A percentile compares a stretch with the other conserved stretches of the same genome.
phyloP scores from a whole-genome alignment of 2,888 invertebrate species.

The Callosobruchus maculatus region DNA sequence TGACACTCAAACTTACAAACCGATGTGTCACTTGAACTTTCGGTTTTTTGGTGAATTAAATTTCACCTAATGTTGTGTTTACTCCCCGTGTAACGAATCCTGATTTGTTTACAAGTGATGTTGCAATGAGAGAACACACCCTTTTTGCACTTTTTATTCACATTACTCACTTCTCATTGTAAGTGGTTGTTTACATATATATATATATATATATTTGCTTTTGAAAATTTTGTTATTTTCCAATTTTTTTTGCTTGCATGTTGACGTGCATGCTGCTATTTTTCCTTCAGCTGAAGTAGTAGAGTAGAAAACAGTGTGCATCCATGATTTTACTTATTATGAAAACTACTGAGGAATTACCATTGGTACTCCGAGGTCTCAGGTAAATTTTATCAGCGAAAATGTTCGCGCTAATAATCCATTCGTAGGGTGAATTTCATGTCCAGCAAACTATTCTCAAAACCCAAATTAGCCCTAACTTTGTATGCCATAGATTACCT shows the following conservation, averaged over 20 bases:
- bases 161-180: constrained; percentile 52
- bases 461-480: too few species aligned
- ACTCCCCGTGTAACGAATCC: constrained; percentile 16
- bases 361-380: too few species aligned
- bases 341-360: too few species aligned
- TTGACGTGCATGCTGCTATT: background rate
- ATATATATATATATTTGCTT: background rate
- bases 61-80: constrained; percentile 25
- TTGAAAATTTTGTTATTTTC: background rate
- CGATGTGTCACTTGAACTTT: constrained; percentile 22
- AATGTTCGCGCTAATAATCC: too few species aligned
- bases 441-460: too few species aligned
- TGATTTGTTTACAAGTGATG: constrained; percentile 18
- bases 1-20: constrained; percentile 19
- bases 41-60: constrained; percentile 25
- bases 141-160: constrained; percentile 40
- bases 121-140: constrained; percentile 33
- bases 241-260: background rate
- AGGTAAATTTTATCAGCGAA: too few species aligned
- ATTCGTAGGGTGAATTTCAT: too few species aligned
- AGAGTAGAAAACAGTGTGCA: too few species aligned
- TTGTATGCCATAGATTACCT: too few species aligned
- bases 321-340: too few species aligned
- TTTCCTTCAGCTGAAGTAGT: too few species aligned
- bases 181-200: too few species aligned